Evolutionary conservation across 64 coral and sea anemone genomes (phyloP).

Genomic region (Orbicella faveolata): DNA sequence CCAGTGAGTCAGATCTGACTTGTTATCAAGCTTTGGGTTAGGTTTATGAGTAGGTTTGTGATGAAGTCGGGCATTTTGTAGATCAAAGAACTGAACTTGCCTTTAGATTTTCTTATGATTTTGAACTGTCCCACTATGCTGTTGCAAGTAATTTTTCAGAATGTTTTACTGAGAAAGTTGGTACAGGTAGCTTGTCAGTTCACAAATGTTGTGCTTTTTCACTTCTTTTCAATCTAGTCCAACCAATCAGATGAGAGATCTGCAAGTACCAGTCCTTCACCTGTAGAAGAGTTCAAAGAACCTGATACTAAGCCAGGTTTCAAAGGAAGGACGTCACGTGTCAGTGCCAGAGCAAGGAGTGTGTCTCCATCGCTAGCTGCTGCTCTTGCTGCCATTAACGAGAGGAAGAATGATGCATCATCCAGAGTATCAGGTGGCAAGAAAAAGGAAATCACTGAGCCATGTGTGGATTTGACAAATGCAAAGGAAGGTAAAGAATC

Average conservation of each 20-base stretch:
- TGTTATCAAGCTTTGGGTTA: background rate
- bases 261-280: slow-evolving; percentile 85
- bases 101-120: too few species aligned
- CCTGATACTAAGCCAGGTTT: slow-evolving; percentile 67
- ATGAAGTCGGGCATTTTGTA: too few species aligned
- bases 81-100: too few species aligned
- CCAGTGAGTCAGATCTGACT: background rate
- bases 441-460: slow-evolving; percentile 47
- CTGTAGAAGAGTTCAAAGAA: slow-evolving; percentile 92
- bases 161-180: too few species aligned
- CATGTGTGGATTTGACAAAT: background rate
- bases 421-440: slow-evolving; percentile 25
- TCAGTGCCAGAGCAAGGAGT: slow-evolving; percentile 56
- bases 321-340: slow-evolving; percentile 58
- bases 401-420: slow-evolving; percentile 18
- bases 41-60: too few species aligned
- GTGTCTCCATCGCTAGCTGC: slow-evolving; percentile 60
- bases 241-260: slow-evolving; percentile 84
- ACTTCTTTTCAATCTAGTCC: slow-evolving; percentile 18
- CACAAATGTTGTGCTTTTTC: background rate
- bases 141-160: too few species aligned
- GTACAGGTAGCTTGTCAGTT: background rate
- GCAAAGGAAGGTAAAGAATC: slow-evolving; percentile 37
- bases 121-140: too few species aligned
- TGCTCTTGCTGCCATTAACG: slow-evolving; percentile 45